Base-by-base conservation (phyloP, 2,888 invertebrate species). In the Epirrhoe alternata region DNA sequence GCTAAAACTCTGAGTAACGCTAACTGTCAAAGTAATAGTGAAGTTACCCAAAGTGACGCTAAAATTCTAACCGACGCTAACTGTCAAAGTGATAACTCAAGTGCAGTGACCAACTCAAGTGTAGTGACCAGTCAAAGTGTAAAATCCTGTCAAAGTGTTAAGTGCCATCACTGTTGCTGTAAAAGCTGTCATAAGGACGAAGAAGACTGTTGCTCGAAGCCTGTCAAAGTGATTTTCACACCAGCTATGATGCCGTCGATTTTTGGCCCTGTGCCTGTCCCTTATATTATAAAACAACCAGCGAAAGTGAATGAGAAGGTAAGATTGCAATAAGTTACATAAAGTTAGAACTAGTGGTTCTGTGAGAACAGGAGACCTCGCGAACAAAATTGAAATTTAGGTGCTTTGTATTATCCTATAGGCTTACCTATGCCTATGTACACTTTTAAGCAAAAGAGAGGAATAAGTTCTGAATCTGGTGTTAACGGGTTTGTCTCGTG, bases 241-340 rank as follows among this genome's bases (percentile, higher is more conserved):
- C 89, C 92, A 68, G 83, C 90, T 0, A 92, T 92, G 92, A 86
- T 92, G 86, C 88, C 91, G 0, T 84, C 89, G 0, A 79, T 92
- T 1, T 90, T 86, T 14, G 88, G 88, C 0, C 79, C 84, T 0
- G 76, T 89, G 0, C 85, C 89, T 0, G 87, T 88, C 0, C 92
- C 90, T 0, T 92, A 90, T 33, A 77, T 92, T 10, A 64, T 92
- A 59, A 88, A 91, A 24, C 84, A 74, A 4, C 66, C 82, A 1
- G 75, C 77, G 0, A 89, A 87, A 71, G 55, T 74, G 0, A 77
- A 72, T 24, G 90, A 90, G 1, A 88, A 89, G 88, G 91, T 91
- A 67, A 72, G 87, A 75, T 45, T 6, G 45, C 6, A 47, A n/a
- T 45, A n/a, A n/a, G n/a, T n/a, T n/a, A n/a, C n/a, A n/a, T n/a